phyloP scores from a whole-genome alignment of 1,140 invertebrate species.

The Vanessa tameamea region DNA sequence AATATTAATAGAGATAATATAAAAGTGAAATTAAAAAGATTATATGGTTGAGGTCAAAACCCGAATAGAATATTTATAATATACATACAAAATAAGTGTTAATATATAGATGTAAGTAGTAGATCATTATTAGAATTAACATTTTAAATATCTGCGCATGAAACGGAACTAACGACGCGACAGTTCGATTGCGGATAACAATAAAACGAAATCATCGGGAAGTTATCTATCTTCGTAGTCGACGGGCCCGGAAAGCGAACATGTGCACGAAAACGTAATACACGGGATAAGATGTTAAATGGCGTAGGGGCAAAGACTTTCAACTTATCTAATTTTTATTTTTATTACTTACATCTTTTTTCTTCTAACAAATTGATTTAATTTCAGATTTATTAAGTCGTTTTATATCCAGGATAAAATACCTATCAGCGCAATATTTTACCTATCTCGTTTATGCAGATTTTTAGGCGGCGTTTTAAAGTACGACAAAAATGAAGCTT shows the following conservation, averaged over 20 bases:
- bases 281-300: constrained; percentile 71
- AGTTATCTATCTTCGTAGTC: constrained; percentile 73
- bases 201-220: constrained; percentile 80
- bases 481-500: constrained; percentile 52
- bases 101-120: not conserved
- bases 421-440: constrained; percentile 9
- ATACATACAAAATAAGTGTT: too few relatives aligned
- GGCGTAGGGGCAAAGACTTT: constrained; percentile 55
- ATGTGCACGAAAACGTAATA: constrained; percentile 70
- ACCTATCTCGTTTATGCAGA: constrained; percentile 30
- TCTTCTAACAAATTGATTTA: constrained; percentile 24
- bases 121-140: constrained; percentile 14
- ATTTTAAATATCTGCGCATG: constrained; percentile 13
- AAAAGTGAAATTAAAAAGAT: too few relatives aligned
- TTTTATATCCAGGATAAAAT: constrained; percentile 16
- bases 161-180: constrained; percentile 44
- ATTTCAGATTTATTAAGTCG: constrained; percentile 9
- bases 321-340: not conserved
- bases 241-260: constrained; percentile 60
- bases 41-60: too few relatives aligned
- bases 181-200: constrained; percentile 72
- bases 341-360: constrained; percentile 6
- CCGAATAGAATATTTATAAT: not conserved
- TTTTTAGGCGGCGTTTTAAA: constrained; percentile 35
- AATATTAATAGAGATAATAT: too few relatives aligned